Evolutionary conservation across 2,888 invertebrate genomes (phyloP).

Genomic region (Poecilobothrus nobilitatus): DNA sequence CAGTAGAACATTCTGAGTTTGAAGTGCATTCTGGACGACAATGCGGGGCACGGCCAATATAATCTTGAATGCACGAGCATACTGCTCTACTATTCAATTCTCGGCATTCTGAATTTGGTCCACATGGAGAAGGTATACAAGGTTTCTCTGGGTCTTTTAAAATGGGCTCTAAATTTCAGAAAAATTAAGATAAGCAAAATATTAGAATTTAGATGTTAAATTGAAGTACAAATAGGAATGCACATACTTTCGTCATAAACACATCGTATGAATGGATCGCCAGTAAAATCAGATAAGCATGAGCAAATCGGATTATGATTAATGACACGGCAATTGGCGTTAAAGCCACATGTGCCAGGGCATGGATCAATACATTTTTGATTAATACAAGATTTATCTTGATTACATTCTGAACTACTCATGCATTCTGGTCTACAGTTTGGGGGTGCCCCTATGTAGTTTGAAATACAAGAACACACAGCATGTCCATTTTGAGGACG

Average conservation of each 20-base stretch:
- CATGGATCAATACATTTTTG: constrained; percentile 77
- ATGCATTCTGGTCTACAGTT: constrained; percentile 74
- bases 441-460: constrained; percentile 71
- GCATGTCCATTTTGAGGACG: constrained; percentile 63
- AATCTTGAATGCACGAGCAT: constrained; percentile 70
- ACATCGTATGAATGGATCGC: constrained; percentile 75
- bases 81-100: constrained; percentile 59
- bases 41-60: constrained; percentile 74
- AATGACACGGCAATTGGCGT: constrained; percentile 72
- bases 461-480: constrained; percentile 69
- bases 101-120: constrained; percentile 74
- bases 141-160: constrained; percentile 51
- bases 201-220: constrained; percentile 20
- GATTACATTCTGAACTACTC: constrained; percentile 72
- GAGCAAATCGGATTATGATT: constrained; percentile 82
- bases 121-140: constrained; percentile 76
- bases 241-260: constrained; percentile 58
- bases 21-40: constrained; percentile 80
- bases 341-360: constrained; percentile 69
- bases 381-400: constrained; percentile 69
- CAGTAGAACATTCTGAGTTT: constrained; percentile 75
- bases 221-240: constrained; percentile 7
- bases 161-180: constrained; percentile 25
- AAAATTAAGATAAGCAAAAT: neutral
- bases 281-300: constrained; percentile 63